Base-by-base conservation (phyloP, 2,113 vertebrate species). In the Protomyctophum bolini region DNA sequence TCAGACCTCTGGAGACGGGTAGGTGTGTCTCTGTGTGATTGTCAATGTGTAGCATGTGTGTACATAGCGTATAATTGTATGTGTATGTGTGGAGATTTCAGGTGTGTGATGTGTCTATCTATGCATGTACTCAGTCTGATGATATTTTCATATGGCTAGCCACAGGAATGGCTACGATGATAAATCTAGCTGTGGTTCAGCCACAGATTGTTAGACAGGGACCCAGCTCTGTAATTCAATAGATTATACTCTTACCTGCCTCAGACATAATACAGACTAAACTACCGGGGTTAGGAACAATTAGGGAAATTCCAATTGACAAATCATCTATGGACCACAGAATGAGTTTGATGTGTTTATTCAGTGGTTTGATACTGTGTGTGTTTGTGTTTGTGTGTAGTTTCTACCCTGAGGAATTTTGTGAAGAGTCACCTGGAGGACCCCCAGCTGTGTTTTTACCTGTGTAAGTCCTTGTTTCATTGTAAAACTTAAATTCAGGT, bases 1-100 rank as follows among this genome's bases (percentile, higher is more conserved):
- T 99, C 86, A 87, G 80, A 62, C 95, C 96, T 10, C 82, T 89
- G 9, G 98, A 99, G 83, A 98, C 96, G 65, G 95, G 98, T 98
- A 80, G 11, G 86, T 86, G 77, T 74, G 21, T 46, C 6, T 67
- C 11, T 10, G 4, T 59, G 9, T 55, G 10, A 68, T 1, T 59
- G 48, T 70, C 63, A 12, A 52, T 48, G 49, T 50, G 54, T 41
- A 41, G 33, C 3, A 41, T 41, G 48, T 1, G 33, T 56, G 8
- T n/a, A 33, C 7, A 6, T 72, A 12, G 51, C 58, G 70, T 62
- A 66, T 63, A 67, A 12, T 49, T 57, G 72, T 62, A 66, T 63
- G 70, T 78, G 82, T 66, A 82, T 87, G 11, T 15, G 11, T 15
- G 10, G 14, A 21, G 14, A 41, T 41, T 3, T 41, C 33, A 41